Conservation (phyloP, 2,113 vertebrate species). For the Poeciliopsis occidentalis region DNA sequence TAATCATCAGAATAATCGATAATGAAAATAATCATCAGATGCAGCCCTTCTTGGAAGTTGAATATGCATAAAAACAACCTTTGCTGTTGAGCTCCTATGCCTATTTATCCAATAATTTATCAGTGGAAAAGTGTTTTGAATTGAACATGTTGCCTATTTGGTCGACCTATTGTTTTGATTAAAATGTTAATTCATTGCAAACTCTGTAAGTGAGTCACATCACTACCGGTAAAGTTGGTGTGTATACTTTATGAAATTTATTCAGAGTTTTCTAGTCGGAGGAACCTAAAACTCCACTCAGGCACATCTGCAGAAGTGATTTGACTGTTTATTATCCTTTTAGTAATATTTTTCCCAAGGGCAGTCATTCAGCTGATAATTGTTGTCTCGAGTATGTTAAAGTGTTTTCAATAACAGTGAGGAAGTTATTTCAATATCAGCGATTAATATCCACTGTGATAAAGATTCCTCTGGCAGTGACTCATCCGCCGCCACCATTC, state of each 20-base stretch:
- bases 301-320: neutral
- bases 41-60: too few species aligned
- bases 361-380: neutral
- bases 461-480: neutral
- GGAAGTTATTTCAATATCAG: neutral
- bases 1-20: too few species aligned
- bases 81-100: too few species aligned
- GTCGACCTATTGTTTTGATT: too few species aligned
- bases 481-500: neutral
- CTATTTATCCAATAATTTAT: too few species aligned
- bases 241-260: neutral
- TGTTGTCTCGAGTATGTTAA: neutral
- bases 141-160: too few species aligned
- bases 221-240: neutral
- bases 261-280: neutral
- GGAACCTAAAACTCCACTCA: neutral
- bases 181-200: too few species aligned
- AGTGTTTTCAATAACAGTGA: neutral
- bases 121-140: too few species aligned
- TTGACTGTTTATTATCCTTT: neutral
- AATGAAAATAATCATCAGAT: too few species aligned
- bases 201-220: too few species aligned
- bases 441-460: neutral
- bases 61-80: too few species aligned
- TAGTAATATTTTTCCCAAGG: neutral